Evolutionary conservation across 1,140 invertebrate genomes (phyloP).

Genomic region (Leptinotarsa defecta): DNA sequence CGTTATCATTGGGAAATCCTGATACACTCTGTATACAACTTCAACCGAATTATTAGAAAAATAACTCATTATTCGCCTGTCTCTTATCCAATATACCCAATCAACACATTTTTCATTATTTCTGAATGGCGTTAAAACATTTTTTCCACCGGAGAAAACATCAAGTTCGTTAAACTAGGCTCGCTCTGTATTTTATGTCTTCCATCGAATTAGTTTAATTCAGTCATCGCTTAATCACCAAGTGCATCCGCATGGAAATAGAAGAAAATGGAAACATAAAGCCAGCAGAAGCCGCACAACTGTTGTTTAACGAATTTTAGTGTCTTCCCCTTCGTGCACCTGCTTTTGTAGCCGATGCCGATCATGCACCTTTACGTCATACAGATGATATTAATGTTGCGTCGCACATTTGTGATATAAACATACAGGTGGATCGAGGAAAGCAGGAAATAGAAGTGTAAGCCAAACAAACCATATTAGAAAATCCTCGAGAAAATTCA

Average conservation of each 20-base stretch:
- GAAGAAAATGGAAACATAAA: constrained; percentile 14
- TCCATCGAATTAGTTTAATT: constrained; percentile 7
- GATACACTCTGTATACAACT: too few species aligned
- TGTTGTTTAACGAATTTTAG: constrained; percentile 26
- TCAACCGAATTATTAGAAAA: too few species aligned
- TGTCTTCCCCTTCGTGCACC: constrained; percentile 24
- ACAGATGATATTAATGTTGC: neutral
- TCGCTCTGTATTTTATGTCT: constrained; percentile 4
- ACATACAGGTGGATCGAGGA: neutral
- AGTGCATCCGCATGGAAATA: constrained; percentile 11
- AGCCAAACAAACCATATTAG: too few species aligned
- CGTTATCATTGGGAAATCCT: too few species aligned
- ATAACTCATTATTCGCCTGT: neutral
- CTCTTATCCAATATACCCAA: neutral
- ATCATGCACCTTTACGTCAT: constrained; percentile 3
- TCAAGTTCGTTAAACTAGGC: too few species aligned
- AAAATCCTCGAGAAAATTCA: too few species aligned
- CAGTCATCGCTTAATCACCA: constrained; percentile 2
- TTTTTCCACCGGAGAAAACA: neutral
- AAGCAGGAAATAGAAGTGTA: neutral
- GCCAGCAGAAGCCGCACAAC: constrained; percentile 22
- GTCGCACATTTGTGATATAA: neutral
- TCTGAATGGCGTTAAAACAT: neutral
- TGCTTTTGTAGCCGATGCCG: neutral
- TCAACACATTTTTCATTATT: constrained; percentile 1